Percentiles rank a stretch among this genome's conserved stretches.
Conservation (phyloP, 2,888 invertebrate species). For the Tridacna gigas region DNA sequence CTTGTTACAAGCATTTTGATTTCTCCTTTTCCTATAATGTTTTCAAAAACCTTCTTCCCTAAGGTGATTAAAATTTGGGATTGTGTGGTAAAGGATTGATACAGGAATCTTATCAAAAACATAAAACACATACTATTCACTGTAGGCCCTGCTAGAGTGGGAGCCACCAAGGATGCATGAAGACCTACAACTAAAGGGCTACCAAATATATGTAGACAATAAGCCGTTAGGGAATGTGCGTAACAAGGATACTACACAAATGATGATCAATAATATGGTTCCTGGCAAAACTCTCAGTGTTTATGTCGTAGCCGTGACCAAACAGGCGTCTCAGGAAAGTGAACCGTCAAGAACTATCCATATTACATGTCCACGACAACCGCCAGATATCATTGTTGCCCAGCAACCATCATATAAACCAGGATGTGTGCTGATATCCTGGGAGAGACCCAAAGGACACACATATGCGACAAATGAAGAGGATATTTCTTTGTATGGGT, state of each 20-base stretch:
- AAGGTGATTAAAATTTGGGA: too few species aligned
- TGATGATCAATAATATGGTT: slow-evolving; percentile 83
- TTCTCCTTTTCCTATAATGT: neutral
- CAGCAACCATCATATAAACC: slow-evolving; percentile 83
- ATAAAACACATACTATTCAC: too few species aligned
- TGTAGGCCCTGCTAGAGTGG: slow-evolving; percentile 82
- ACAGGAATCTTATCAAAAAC: too few species aligned
- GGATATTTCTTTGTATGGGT: slow-evolving; percentile 82
- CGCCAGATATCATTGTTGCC: slow-evolving; percentile 77
- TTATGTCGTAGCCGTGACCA: slow-evolving; percentile 80
- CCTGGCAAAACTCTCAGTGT: slow-evolving; percentile 82
- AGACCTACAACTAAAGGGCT: slow-evolving; percentile 81
- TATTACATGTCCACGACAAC: slow-evolving; percentile 81
- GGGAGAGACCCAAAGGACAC: slow-evolving; percentile 80
- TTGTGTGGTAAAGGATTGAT: too few species aligned
- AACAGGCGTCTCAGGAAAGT: slow-evolving; percentile 79
- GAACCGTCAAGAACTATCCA: slow-evolving; percentile 79
- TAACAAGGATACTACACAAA: slow-evolving; percentile 75
- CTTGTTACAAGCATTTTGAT: too few species aligned
- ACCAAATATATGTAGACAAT: slow-evolving; percentile 82
- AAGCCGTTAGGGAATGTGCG: slow-evolving; percentile 80
- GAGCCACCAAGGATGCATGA: slow-evolving; percentile 75
- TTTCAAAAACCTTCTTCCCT: neutral
- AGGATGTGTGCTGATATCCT: slow-evolving; percentile 82
- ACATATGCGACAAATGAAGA: slow-evolving; percentile 76